Evolutionary conservation across 1,140 invertebrate genomes (phyloP).

Genomic region (Drosophila navojoa): DNA sequence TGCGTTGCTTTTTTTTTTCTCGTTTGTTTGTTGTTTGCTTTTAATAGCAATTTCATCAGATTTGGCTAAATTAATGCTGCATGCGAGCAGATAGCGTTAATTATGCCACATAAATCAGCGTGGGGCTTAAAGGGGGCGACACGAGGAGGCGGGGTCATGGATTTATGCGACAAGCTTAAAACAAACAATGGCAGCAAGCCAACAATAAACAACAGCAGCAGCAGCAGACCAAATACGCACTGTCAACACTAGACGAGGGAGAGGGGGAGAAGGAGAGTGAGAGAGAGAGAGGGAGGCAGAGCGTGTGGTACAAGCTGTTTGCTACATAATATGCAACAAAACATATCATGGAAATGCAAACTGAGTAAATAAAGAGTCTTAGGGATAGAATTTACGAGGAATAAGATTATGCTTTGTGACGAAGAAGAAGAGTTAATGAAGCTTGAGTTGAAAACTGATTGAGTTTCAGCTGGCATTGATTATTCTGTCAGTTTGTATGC

Average conservation of each 20-base stretch:
- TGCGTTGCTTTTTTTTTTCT: not conserved
- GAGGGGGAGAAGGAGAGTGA: not conserved
- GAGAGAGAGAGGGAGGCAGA: not conserved
- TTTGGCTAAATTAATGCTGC: constrained; percentile 66
- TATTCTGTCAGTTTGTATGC: constrained; percentile 15
- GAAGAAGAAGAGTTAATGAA: too few species aligned
- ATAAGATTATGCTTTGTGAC: too few species aligned
- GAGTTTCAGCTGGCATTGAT: constrained; percentile 9
- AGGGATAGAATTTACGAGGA: not conserved
- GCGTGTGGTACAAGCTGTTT: not conserved
- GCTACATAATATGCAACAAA: constrained; percentile 24
- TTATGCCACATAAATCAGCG: constrained; percentile 68
- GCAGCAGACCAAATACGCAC: not conserved
- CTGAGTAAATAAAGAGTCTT: constrained; percentile 6
- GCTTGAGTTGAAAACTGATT: not conserved
- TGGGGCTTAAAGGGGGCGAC: too few species aligned
- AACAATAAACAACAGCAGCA: constrained; percentile 28
- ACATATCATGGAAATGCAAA: constrained; percentile 6
- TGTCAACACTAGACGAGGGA: constrained; percentile 3
- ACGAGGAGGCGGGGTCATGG: not conserved
- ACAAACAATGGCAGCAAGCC: constrained; percentile 35
- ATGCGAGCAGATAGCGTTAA: constrained; percentile 62
- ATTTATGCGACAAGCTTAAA: constrained; percentile 34
- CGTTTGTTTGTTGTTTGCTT: not conserved
- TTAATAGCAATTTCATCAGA: constrained; percentile 30